Percentiles rank a stretch among this genome's conserved stretches.
phyloP scores from a whole-genome alignment of 2,113 vertebrate genomes.

The Corythornis vintsioides region DNA sequence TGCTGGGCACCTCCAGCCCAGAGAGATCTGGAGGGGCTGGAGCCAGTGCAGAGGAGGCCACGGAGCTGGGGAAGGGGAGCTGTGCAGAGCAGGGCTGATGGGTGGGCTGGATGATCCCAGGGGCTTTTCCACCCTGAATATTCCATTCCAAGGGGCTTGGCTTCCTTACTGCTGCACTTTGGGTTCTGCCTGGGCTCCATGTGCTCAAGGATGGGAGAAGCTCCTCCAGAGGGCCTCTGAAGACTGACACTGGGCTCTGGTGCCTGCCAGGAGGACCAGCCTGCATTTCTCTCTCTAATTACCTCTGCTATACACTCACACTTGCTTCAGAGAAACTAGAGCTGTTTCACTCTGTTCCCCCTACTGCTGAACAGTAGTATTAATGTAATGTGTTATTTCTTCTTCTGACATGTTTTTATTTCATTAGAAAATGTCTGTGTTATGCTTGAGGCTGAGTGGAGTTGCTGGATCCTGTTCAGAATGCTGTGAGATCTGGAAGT shows the following conservation, averaged over 20 bases:
- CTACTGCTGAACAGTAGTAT: slow-evolving; percentile 12
- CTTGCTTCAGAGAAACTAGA: neutral
- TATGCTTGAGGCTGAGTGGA: slow-evolving; percentile 7
- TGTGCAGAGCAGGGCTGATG: no score
- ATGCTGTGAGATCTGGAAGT: slow-evolving; percentile 62
- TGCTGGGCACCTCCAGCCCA: no score
- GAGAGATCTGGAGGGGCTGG: no score
- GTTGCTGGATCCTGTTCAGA: slow-evolving; percentile 50
- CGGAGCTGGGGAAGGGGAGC: no score
- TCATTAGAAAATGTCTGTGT: neutral
- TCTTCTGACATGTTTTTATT: slow-evolving; percentile 58
- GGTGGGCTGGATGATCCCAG: no score
- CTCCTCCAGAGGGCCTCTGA: neutral
- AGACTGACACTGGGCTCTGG: neutral
- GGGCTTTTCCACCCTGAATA: no score
- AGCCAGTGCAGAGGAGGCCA: no score
- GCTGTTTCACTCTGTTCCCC: slow-evolving; percentile 24
- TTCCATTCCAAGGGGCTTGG: neutral
- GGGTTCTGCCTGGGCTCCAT: neutral
- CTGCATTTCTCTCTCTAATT: neutral
- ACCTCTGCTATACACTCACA: neutral
- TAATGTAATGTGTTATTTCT: slow-evolving; percentile 42
- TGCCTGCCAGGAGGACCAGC: neutral
- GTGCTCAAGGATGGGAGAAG: neutral
- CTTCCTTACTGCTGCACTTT: accelerated